Evolutionary conservation across 2,113 vertebrate species (phyloP), one percentile per base, ranked within the genome.

Genomic region (Xerus inauris): DNA sequence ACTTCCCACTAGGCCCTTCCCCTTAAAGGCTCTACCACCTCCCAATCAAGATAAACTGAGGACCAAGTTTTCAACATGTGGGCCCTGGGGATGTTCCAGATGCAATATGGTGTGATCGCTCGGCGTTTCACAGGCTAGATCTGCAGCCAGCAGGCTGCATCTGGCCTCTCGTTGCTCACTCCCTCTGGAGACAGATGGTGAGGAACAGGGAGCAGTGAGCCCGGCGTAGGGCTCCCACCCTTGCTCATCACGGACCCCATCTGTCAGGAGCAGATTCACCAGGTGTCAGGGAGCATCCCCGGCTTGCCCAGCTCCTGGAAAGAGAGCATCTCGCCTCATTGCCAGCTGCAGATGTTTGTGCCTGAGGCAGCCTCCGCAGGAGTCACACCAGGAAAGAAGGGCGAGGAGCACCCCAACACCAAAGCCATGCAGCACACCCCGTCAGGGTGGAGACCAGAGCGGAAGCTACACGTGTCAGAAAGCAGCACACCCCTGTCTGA

Each of bases 131-230:
- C 2, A 6, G 76, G 67, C 6, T 16, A 35, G 19, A 59, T 6
- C 28, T 22, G 4, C 28, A 17, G 4, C 0, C 6, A 47, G 6
- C 32, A 20, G n/a, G 5, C 4, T 0, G 19, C 14, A 35, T 9
- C 0, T 0, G 3, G 40, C 22, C 47, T 30, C 16, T n/a, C 0
- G 0, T 0, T 12, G 17, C 51, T 19, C 17, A 16, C 24, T 4
- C 8, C 35, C 62, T 14, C 0, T 16, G 13, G 26, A 17, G 16
- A 28, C 16, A 2, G 30, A 16, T 8, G 45, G 32, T 32, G 26
- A 1, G 22, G 8, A n/a, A n/a, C n/a, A n/a, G n/a, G n/a, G n/a
- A n/a, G n/a, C n/a, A n/a, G n/a, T n/a, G n/a, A n/a, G n/a, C n/a
- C n/a, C n/a, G n/a, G n/a, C n/a, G n/a, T n/a, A n/a, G n/a, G n/a